Conservation (phyloP, 2,797 vertebrate species). For the Ceyx erithaca region DNA sequence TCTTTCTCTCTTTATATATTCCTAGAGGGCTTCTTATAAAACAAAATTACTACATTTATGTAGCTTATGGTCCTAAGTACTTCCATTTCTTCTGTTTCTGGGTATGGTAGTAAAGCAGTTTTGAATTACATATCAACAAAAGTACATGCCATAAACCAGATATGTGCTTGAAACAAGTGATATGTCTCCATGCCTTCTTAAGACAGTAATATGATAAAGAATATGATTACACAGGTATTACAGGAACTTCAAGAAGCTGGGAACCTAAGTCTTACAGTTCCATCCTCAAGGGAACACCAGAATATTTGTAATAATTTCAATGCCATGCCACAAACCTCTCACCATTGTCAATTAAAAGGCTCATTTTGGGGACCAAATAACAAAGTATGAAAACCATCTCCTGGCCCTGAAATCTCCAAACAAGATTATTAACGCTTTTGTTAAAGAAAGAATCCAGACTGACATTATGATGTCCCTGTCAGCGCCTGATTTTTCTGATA, state of each 20-base stretch:
- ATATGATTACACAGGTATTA: neutral
- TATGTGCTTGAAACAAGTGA: neutral
- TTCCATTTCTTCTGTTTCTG: neutral
- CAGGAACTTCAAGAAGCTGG: slow-evolving; percentile 1
- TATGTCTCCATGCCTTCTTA: neutral
- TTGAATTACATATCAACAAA: neutral
- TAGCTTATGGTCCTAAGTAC: neutral
- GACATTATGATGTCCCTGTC: neutral
- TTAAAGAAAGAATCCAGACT: neutral
- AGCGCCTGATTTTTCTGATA: slow-evolving; percentile 21
- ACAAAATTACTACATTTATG: neutral
- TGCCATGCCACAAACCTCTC: neutral
- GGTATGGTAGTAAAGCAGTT: neutral
- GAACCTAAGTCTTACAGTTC: neutral
- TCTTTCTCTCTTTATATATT: neutral
- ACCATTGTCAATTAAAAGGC: neutral
- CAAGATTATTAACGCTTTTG: neutral
- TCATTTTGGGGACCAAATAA: neutral
- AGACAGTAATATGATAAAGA: neutral
- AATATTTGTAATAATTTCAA: slow-evolving; percentile 6
- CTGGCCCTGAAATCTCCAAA: neutral
- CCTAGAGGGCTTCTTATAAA: neutral
- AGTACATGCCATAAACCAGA: neutral
- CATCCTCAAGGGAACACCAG: neutral
- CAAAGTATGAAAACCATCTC: neutral